Conservation (phyloP, 1,140 invertebrate species). For the Lamellibrachia luymesi region DNA sequence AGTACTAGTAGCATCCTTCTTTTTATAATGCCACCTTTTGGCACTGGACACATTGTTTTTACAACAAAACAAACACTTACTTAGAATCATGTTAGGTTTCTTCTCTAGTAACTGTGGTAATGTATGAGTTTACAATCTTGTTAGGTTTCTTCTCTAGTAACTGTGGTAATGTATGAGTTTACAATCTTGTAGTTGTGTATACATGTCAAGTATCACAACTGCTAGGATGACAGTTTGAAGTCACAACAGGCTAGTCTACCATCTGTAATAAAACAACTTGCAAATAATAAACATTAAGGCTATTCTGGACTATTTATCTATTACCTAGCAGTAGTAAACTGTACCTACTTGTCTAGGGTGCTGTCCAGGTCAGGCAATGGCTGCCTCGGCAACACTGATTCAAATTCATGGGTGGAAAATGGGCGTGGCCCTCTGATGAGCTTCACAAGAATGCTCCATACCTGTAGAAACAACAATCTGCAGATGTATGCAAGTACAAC, state of each 20-base stretch:
- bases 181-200: too few relatives aligned
- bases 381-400: conserved; percentile 15
- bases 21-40: too few relatives aligned
- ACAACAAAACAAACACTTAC: too few relatives aligned
- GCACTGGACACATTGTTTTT: too few relatives aligned
- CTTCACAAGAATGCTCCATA: conserved; percentile 13
- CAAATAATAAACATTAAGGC: neutral
- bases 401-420: conserved; percentile 11
- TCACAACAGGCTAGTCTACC: neutral
- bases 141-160: too few relatives aligned
- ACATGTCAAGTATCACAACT: too few relatives aligned
- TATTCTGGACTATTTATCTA: neutral
- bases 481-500: neutral
- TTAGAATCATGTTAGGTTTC: too few relatives aligned
- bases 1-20: too few relatives aligned
- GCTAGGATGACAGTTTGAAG: too few relatives aligned
- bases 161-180: too few relatives aligned
- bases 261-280: neutral
- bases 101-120: too few relatives aligned
- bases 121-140: too few relatives aligned
- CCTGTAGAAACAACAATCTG: neutral
- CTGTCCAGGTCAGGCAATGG: conserved; percentile 20
- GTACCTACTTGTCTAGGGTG: conserved; percentile 19
- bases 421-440: conserved; percentile 14
- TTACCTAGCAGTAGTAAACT: neutral